A percentile compares a stretch with the other conserved stretches of the same genome.
These are phyloP conservation scores for Galemys pyrenaicus DNA, from an alignment of 2,113 vertebrate genomes.

Conservation along the genomic window DNA sequence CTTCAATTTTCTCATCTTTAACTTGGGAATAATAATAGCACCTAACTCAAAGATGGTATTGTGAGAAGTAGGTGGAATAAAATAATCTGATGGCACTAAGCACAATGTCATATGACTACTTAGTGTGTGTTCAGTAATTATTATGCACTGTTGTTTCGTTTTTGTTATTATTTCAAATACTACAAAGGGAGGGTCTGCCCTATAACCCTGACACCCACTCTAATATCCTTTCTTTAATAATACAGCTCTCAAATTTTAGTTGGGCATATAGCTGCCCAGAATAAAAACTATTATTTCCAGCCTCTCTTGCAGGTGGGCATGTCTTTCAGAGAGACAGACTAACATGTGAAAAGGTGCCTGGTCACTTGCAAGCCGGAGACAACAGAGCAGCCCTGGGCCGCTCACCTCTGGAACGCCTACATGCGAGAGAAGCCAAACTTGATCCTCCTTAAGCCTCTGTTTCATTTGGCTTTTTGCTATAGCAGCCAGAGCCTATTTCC, in stretches of 20 bases:
- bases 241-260: neutral
- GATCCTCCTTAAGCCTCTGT: neutral
- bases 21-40: neutral
- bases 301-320: neutral
- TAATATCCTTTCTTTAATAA: neutral
- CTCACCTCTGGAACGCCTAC: neutral
- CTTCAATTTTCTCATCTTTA: neutral
- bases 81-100: neutral
- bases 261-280: neutral
- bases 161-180: neutral
- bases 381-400: accelerated
- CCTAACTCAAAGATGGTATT: neutral
- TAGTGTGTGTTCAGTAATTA: neutral
- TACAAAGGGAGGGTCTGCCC: neutral
- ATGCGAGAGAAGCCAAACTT: neutral
- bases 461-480: neutral
- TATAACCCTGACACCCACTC: neutral
- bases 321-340: neutral
- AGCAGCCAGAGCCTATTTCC: neutral
- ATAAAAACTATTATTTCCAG: conserved; percentile 3
- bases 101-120: neutral
- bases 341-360: neutral
- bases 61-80: neutral
- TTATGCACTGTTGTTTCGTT: neutral
- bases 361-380: neutral